A percentile compares a stretch with the other conserved stretches of the same genome.
phyloP scores from a whole-genome alignment of 2,113 vertebrate genomes.

The Anhinga rufa region DNA sequence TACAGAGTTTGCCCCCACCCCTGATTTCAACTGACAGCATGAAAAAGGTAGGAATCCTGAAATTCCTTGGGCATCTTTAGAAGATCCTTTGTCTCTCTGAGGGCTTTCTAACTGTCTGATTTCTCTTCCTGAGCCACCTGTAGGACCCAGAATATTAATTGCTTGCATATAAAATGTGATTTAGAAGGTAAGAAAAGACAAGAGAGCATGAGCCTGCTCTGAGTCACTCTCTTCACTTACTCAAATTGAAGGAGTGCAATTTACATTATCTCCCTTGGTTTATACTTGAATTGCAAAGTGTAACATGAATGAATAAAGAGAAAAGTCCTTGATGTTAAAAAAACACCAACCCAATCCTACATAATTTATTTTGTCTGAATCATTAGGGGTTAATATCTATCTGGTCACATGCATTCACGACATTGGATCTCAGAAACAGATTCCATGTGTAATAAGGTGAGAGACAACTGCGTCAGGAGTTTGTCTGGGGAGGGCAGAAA shows the following conservation, averaged over 20 bases:
- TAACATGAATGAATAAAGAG: background rate
- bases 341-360: background rate
- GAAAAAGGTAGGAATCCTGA: background rate
- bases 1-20: background rate
- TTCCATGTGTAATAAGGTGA: background rate
- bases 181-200: background rate
- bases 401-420: background rate
- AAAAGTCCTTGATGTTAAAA: background rate
- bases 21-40: background rate
- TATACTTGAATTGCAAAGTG: background rate
- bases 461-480: background rate
- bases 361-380: background rate
- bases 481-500: background rate
- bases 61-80: background rate
- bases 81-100: background rate
- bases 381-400: background rate
- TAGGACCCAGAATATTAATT: conserved; percentile 5
- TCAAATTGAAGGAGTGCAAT: background rate
- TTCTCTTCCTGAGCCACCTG: background rate
- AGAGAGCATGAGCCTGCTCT: background rate
- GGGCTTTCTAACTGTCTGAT: background rate
- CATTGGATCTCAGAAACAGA: background rate
- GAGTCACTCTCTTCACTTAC: background rate
- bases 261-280: background rate
- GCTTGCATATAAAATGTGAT: background rate